Percentiles rank a stretch among this genome's conserved stretches.
These are phyloP conservation scores for Hydrolagus affinis DNA, from an alignment of 2,113 vertebrate genomes.

Conservation along the genomic window DNA sequence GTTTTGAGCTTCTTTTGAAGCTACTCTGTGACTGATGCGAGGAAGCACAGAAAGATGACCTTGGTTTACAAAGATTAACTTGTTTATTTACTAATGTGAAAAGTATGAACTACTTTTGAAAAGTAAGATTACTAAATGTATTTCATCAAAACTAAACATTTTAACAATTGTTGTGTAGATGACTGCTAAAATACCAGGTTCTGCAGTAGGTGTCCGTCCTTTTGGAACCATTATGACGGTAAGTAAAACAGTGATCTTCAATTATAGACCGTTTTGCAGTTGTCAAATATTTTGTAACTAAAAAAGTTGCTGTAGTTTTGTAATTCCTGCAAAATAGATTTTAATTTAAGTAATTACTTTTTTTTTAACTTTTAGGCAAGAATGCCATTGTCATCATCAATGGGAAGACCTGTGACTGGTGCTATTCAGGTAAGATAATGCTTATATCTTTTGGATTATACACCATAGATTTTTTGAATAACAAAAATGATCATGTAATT, in stretches of 20 bases:
- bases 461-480: background rate
- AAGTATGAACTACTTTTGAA: background rate
- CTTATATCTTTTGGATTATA: constrained; percentile 35
- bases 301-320: background rate
- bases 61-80: no score
- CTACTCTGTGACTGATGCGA: no score
- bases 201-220: constrained; percentile 65
- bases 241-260: constrained; percentile 39
- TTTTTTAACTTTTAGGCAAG: constrained; percentile 61
- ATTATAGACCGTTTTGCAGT: background rate
- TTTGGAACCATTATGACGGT: constrained; percentile 77
- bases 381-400: constrained; percentile 64
- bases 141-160: background rate
- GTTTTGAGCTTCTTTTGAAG: no score
- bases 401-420: constrained; percentile 82
- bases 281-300: background rate
- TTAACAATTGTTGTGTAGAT: constrained; percentile 53
- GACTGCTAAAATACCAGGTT: constrained; percentile 80
- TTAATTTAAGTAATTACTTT: constrained; percentile 31
- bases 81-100: background rate
- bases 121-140: background rate
- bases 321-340: background rate
- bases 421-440: constrained; percentile 68
- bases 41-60: no score
- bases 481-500: background rate